Evolutionary conservation across 2,888 invertebrate genomes (phyloP).

Genomic region (Drosophila ezoana): DNA sequence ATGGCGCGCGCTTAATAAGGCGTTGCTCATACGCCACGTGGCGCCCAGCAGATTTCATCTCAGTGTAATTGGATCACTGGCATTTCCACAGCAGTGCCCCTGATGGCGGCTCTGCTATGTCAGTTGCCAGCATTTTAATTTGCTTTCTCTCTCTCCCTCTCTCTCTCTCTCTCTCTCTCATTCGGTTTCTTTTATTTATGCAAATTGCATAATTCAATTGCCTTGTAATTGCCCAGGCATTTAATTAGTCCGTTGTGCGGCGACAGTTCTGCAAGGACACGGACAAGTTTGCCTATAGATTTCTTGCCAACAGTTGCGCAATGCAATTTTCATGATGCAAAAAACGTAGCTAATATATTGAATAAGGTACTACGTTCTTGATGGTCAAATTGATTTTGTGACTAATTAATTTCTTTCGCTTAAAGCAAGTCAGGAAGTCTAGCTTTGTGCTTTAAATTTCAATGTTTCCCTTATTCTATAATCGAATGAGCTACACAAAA

Average conservation of each 20-base stretch:
- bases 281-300: not conserved
- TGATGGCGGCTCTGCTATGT: conserved; percentile 19
- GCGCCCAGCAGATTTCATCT: conserved; percentile 51
- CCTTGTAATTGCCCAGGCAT: conserved; percentile 32
- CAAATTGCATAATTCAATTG: conserved; percentile 67
- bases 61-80: conserved; percentile 43
- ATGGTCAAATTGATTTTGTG: too few relatives aligned
- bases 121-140: conserved; percentile 13
- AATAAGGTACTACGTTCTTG: too few relatives aligned
- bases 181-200: conserved; percentile 38
- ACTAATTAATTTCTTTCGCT: too few relatives aligned
- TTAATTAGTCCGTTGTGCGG: conserved; percentile 24
- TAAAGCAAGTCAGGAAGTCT: too few relatives aligned
- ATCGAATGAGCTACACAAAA: too few relatives aligned
- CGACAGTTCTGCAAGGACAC: conserved; percentile 1
- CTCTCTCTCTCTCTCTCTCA: not conserved
- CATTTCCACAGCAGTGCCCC: conserved; percentile 30
- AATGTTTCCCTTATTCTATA: too few relatives aligned
- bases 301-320: not conserved
- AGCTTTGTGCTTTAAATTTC: too few relatives aligned
- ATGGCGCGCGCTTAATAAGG: conserved; percentile 44
- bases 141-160: not conserved
- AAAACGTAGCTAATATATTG: too few relatives aligned
- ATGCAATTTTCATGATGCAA: not conserved
- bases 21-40: conserved; percentile 74